Conservation (phyloP, 2,113 vertebrate species). For the Lepidothrix coronata region DNA sequence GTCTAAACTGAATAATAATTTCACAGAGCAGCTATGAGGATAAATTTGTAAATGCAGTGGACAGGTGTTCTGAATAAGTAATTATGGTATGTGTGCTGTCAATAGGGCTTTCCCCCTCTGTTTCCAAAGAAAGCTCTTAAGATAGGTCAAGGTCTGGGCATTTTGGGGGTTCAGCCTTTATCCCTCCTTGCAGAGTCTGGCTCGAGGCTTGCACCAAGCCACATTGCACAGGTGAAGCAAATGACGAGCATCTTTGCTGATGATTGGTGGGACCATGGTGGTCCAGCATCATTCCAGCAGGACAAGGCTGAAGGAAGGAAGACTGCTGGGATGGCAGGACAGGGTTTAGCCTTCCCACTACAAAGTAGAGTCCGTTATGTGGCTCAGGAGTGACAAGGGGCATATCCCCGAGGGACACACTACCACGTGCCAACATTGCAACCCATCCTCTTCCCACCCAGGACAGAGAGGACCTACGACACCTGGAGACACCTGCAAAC, state of each 20-base stretch:
- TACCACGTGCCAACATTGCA: accelerated
- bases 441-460: not conserved
- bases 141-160: not conserved
- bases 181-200: not conserved
- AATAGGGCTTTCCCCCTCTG: not conserved
- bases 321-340: not conserved
- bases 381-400: not conserved
- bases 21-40: not conserved
- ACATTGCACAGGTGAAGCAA: not conserved
- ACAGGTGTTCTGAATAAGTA: not conserved
- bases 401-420: not conserved
- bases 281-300: not conserved
- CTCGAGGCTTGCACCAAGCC: not conserved
- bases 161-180: not conserved
- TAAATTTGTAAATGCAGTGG: not conserved
- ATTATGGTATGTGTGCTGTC: not conserved
- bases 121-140: not conserved
- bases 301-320: not conserved
- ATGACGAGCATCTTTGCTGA: not conserved
- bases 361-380: not conserved
- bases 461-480: not conserved
- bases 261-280: accelerated
- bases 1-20: not conserved
- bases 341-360: not conserved
- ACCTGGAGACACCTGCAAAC: not conserved